Evolutionary conservation across 2,797 vertebrate genomes (phyloP).

Genomic region (Anableps anableps): DNA sequence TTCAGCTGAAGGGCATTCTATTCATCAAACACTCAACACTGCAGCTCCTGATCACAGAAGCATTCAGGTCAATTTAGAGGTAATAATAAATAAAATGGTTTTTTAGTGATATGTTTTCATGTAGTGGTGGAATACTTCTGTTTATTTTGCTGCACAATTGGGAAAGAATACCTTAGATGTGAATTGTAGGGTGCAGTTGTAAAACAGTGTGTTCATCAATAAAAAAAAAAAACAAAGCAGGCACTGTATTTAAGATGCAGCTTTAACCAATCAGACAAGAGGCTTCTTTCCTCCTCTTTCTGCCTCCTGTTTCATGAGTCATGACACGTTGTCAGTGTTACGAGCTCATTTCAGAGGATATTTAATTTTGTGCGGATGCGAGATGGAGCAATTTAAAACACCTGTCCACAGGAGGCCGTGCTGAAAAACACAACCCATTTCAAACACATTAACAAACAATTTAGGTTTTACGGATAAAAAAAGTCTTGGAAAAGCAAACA

Average conservation of each 20-base stretch:
- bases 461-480: constrained; percentile 43
- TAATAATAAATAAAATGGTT: constrained; percentile 50
- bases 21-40: constrained; percentile 65
- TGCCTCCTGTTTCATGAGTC: constrained; percentile 34
- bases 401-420: constrained; percentile 37
- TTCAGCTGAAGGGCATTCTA: constrained; percentile 68
- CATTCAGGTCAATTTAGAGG: constrained; percentile 58
- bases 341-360: constrained; percentile 34
- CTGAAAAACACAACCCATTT: constrained; percentile 39
- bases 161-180: constrained; percentile 29
- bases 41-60: constrained; percentile 50
- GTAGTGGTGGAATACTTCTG: constrained; percentile 14
- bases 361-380: constrained; percentile 46
- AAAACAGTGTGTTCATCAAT: constrained; percentile 15
- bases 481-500: constrained; percentile 37
- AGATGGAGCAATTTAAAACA: constrained; percentile 54
- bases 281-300: constrained; percentile 20
- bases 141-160: constrained; percentile 9
- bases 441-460: constrained; percentile 54
- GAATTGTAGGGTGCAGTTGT: constrained; percentile 3
- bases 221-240: constrained; percentile 10
- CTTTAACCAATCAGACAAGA: constrained; percentile 18
- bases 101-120: constrained; percentile 21
- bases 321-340: constrained; percentile 26
- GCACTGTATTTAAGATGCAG: constrained; percentile 12